phyloP scores from a whole-genome alignment of 2,888 invertebrate species.

The Timandra comae region DNA sequence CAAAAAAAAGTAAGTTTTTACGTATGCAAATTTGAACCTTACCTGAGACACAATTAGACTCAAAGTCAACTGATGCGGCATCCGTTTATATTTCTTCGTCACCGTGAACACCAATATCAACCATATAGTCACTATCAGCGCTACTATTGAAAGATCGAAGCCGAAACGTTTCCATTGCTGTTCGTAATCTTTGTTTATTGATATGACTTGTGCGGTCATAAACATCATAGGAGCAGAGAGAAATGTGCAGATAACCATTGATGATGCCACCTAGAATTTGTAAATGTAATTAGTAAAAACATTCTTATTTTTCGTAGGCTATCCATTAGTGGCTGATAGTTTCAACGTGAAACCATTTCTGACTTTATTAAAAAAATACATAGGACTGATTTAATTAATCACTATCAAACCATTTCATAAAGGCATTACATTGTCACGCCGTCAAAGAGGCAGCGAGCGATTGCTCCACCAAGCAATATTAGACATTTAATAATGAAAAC shows the following conservation, averaged over 20 bases:
- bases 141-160: slow-evolving; percentile 89
- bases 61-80: slow-evolving; percentile 89
- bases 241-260: slow-evolving; percentile 96
- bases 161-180: slow-evolving; percentile 86
- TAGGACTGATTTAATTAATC: too few species aligned
- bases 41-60: slow-evolving; percentile 90
- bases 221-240: slow-evolving; percentile 97
- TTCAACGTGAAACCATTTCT: too few species aligned
- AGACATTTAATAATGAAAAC: too few species aligned
- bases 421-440: too few species aligned
- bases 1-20: too few species aligned
- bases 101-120: slow-evolving; percentile 83
- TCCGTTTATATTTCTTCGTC: slow-evolving; percentile 84
- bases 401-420: too few species aligned
- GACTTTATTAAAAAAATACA: too few species aligned
- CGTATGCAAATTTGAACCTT: slow-evolving; percentile 25
- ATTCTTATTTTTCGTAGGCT: too few species aligned
- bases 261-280: slow-evolving; percentile 87
- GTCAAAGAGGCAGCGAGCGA: too few species aligned
- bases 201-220: slow-evolving; percentile 94
- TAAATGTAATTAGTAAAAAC: too few species aligned
- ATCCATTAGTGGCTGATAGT: too few species aligned
- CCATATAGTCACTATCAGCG: slow-evolving; percentile 87
- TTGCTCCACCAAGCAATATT: too few species aligned
- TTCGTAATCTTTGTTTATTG: slow-evolving; percentile 86